phyloP scores from a whole-genome alignment of 2,888 invertebrate genomes.

The Lissonota sp. region DNA sequence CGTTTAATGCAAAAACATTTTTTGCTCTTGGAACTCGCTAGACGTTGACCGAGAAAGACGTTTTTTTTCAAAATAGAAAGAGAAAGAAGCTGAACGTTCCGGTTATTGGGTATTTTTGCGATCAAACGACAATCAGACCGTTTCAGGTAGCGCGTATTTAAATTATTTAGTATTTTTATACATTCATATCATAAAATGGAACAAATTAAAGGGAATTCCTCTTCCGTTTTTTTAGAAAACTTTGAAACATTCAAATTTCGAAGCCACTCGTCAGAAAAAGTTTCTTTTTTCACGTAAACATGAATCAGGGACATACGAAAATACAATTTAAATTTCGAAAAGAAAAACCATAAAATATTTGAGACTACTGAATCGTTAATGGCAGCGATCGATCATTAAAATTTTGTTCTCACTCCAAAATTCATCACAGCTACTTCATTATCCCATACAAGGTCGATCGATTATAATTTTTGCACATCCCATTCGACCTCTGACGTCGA shows the following conservation, averaged over 20 bases:
- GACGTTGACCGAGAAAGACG: slow-evolving; percentile 17
- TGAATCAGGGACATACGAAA: background rate
- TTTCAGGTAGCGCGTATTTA: slow-evolving; percentile 33
- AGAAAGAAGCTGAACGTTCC: slow-evolving; percentile 1
- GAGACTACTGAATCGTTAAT: background rate
- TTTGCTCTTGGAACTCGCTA: slow-evolving; percentile 21
- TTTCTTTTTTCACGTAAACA: background rate
- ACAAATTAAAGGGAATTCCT: background rate
- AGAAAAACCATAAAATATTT: background rate
- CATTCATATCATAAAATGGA: background rate
- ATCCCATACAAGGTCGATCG: background rate
- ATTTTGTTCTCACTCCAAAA: too few species aligned
- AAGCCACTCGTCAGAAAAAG: too few species aligned
- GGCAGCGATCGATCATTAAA: too few species aligned
- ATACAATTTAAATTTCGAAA: background rate
- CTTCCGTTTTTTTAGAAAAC: too few species aligned
- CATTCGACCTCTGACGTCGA: slow-evolving; percentile 25
- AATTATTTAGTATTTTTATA: background rate
- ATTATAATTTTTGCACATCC: slow-evolving; percentile 20
- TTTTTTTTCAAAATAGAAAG: slow-evolving; percentile 28
- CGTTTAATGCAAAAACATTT: background rate
- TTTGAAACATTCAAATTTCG: too few species aligned
- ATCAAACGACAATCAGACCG: slow-evolving; percentile 55
- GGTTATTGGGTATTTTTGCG: slow-evolving; percentile 27
- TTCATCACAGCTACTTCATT: too few species aligned